Evolutionary conservation across 23 tunicate species (phyloP).

Genomic region (Aplidium turbinatum): DNA sequence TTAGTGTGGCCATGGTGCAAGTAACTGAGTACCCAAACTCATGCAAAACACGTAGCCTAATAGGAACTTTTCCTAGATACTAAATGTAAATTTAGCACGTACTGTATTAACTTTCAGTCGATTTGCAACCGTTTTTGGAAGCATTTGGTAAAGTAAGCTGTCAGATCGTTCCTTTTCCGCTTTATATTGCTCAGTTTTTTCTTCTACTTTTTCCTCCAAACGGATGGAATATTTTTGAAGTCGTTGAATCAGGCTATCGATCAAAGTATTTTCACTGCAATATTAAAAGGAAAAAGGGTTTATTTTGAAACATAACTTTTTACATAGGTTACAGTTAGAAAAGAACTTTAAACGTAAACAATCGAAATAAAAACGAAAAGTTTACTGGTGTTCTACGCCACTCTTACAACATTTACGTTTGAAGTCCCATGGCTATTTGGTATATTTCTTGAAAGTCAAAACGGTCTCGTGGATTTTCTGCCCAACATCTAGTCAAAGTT

Average conservation of each 20-base stretch:
- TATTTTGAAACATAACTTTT: no score
- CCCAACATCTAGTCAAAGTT: constrained; percentile 60
- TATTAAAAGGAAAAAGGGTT: no score
- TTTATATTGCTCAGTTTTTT: constrained; percentile 61
- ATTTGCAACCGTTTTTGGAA: constrained; percentile 81
- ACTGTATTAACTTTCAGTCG: constrained; percentile 59
- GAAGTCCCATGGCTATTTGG: constrained; percentile 28
- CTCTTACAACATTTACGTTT: constrained; percentile 35
- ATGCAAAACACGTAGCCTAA: no score
- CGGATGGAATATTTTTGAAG: constrained; percentile 62
- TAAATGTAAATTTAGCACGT: not conserved
- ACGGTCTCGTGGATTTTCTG: constrained; percentile 60
- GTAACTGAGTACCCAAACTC: no score
- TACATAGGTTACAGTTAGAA: no score
- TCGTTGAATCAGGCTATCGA: constrained; percentile 65
- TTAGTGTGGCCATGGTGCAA: no score
- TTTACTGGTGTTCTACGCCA: no score
- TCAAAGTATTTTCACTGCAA: constrained; percentile 57
- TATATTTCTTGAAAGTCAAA: constrained; percentile 57
- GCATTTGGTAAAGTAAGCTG: constrained; percentile 82
- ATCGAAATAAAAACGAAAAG: no score
- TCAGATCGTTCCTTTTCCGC: constrained; percentile 86
- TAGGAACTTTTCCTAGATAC: no score
- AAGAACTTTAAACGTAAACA: no score
- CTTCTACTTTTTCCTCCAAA: constrained; percentile 75